These are phyloP conservation scores for Lordiphosa clarofinis DNA, from an alignment of 1,140 invertebrate species.

Conservation along the genomic window DNA sequence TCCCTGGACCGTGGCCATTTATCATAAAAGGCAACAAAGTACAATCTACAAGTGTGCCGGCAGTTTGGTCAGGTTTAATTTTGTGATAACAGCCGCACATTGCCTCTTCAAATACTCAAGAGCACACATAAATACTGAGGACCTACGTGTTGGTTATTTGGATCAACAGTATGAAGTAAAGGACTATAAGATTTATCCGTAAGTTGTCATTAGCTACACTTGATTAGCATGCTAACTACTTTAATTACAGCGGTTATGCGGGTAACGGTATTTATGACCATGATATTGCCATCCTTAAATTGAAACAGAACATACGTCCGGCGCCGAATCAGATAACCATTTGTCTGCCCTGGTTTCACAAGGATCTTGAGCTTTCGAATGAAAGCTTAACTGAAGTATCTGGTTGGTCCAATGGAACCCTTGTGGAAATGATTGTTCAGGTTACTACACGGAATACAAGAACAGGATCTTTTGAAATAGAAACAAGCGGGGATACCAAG, in stretches of 20 bases:
- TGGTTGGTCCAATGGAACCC: background rate
- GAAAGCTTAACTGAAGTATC: background rate
- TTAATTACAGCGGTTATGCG: background rate
- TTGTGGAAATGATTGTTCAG: background rate
- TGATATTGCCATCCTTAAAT: conserved; percentile 3
- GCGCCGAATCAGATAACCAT: background rate
- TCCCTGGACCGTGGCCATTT: background rate
- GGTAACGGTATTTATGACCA: background rate
- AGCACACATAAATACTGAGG: no score
- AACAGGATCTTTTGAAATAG: background rate
- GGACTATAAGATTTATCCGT: background rate
- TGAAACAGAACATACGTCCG: background rate
- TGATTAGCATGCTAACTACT: background rate
- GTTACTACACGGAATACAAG: no score
- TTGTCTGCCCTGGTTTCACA: conserved; percentile 12
- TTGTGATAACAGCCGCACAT: conserved; percentile 27
- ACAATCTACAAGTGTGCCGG: conserved; percentile 8
- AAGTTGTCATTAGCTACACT: background rate
- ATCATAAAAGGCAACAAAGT: rapidly evolving
- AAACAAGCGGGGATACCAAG: background rate
- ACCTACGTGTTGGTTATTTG: no score
- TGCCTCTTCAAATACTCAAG: background rate
- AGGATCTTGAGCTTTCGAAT: background rate
- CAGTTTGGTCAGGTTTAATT: conserved; percentile 3
- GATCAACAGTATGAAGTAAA: no score